These are phyloP conservation scores for Diogma glabrata DNA, from an alignment of 2,888 invertebrate genomes.

Conservation along the genomic window DNA sequence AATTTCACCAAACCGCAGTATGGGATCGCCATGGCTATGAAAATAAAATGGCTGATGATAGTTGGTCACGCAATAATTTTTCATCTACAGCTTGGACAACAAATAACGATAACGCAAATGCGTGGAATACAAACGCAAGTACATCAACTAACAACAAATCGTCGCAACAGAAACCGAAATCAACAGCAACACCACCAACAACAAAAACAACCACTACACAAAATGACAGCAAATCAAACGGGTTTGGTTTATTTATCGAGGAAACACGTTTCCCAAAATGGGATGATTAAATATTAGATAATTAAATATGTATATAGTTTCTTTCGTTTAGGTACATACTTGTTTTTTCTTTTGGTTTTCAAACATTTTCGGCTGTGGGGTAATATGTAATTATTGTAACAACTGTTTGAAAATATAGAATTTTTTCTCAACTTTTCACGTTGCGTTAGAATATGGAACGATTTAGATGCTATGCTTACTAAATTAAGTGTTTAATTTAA, in stretches of 20 bases:
- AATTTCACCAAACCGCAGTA: constrained; percentile 34
- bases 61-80: constrained; percentile 22
- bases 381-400: too few relatives aligned
- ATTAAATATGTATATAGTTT: too few relatives aligned
- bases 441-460: too few relatives aligned
- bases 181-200: constrained; percentile 19
- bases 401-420: too few relatives aligned
- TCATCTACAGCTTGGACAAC: constrained; percentile 17
- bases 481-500: too few relatives aligned
- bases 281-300: constrained; percentile 55
- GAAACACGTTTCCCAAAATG: constrained; percentile 50
- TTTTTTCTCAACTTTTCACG: too few relatives aligned
- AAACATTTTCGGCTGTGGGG: too few relatives aligned
- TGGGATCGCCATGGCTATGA: constrained; percentile 34
- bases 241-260: constrained; percentile 42
- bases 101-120: constrained; percentile 30
- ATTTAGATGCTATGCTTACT: too few relatives aligned
- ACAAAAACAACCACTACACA: constrained; percentile 23
- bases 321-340: too few relatives aligned
- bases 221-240: constrained; percentile 22
- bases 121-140: constrained; percentile 32
- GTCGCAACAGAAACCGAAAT: constrained; percentile 20
- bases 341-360: too few relatives aligned
- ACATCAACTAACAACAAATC: constrained; percentile 17
- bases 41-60: constrained; percentile 21